Percentiles rank a stretch among this genome's conserved stretches.
Evolutionary conservation across 1,140 invertebrate species (phyloP).

Genomic region (Copidosoma floridanum): DNA sequence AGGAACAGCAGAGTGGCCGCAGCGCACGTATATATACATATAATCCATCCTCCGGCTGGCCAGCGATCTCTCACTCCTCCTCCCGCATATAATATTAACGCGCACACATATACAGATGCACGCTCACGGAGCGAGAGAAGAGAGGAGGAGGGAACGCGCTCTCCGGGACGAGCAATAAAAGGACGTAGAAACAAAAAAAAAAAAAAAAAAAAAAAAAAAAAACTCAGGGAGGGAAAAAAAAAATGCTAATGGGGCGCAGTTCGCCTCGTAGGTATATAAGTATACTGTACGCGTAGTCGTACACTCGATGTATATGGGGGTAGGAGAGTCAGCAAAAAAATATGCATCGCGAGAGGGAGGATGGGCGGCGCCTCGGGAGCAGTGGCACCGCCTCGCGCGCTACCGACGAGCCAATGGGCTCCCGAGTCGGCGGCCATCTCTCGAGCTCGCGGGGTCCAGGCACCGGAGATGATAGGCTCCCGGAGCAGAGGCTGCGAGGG

Average conservation of each 20-base stretch:
- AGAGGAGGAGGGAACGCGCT: too few relatives aligned
- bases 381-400: background rate
- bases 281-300: background rate
- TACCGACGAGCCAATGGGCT: slow-evolving; percentile 11
- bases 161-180: background rate
- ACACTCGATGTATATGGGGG: background rate
- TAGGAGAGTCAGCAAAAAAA: too few relatives aligned
- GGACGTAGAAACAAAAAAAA: too few relatives aligned
- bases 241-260: slow-evolving; percentile 17
- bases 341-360: background rate
- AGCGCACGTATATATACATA: background rate
- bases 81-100: too few relatives aligned
- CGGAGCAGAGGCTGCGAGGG: slow-evolving; percentile 11
- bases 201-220: background rate
- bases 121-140: too few relatives aligned
- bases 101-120: too few relatives aligned
- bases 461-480: too few relatives aligned
- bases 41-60: slow-evolving; percentile 2
- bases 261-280: too few relatives aligned
- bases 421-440: slow-evolving; percentile 17
- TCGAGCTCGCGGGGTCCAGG: background rate
- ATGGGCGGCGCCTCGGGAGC: background rate
- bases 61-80: background rate
- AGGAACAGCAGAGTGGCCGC: background rate
- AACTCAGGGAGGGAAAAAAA: background rate